phyloP scores from a whole-genome alignment of 2,797 vertebrate species.

The Balearica regulorum region DNA sequence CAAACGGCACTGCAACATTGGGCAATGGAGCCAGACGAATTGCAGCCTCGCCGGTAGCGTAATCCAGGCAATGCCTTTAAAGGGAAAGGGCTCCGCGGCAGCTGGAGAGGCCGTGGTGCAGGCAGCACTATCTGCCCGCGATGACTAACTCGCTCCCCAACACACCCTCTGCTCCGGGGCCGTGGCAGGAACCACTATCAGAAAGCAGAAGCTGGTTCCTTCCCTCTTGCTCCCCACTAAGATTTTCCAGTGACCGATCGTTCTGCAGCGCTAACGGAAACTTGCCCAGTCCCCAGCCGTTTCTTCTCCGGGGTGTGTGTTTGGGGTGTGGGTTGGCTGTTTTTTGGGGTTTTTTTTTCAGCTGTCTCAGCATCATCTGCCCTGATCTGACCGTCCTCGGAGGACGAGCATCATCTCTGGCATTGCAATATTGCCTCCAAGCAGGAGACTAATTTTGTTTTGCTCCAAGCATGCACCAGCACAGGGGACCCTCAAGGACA shows the following conservation, averaged over 20 bases:
- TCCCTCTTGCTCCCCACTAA: slow-evolving; percentile 30
- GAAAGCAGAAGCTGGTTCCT: slow-evolving; percentile 58
- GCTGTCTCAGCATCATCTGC: not conserved
- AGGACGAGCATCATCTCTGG: not conserved
- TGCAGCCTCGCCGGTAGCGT: not conserved
- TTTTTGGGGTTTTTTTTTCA: not conserved
- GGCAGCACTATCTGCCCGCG: not conserved
- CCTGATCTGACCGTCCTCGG: not conserved
- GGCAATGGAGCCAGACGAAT: not conserved
- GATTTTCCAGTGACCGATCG: slow-evolving; percentile 37
- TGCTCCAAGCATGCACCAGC: rapidly evolving
- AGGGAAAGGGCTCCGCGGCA: not conserved
- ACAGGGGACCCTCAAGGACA: rapidly evolving
- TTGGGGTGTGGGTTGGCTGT: not conserved
- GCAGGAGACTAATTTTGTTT: rapidly evolving
- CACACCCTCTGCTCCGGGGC: not conserved
- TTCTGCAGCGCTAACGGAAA: slow-evolving; percentile 25
- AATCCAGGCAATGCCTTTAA: not conserved
- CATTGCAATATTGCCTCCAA: rapidly evolving
- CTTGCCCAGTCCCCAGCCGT: rapidly evolving
- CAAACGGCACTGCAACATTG: not conserved
- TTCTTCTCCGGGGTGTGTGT: not conserved
- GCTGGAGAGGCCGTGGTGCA: not conserved
- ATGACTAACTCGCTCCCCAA: not conserved
- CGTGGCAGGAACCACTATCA: not conserved